phyloP scores from a whole-genome alignment of 2,888 invertebrate genomes.

The Melinaea marsaeus region DNA sequence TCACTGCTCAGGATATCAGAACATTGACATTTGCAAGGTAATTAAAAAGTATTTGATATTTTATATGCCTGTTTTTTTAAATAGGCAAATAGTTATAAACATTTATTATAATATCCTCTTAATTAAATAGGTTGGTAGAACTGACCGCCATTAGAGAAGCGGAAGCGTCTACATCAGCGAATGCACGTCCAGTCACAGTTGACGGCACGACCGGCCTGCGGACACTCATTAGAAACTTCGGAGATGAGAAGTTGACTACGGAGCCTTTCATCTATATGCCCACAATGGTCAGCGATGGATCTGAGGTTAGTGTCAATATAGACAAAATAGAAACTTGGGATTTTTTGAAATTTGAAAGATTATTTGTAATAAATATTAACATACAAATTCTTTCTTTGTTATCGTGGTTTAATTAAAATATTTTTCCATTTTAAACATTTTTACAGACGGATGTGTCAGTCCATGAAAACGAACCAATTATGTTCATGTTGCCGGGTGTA shows the following conservation, averaged over 20 bases:
- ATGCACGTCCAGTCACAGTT: conserved; percentile 37
- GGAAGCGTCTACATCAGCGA: conserved; percentile 59
- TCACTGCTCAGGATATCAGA: conserved; percentile 91
- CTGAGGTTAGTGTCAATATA: conserved; percentile 51
- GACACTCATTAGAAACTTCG: conserved; percentile 79
- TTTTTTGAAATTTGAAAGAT: too few relatives aligned
- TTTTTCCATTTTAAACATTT: conserved; percentile 23
- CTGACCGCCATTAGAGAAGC: conserved; percentile 72
- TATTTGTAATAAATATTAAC: too few relatives aligned
- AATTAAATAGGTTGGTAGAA: conserved; percentile 63
- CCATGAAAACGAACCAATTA: conserved; percentile 64
- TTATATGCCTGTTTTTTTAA: background rate
- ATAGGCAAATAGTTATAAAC: background rate
- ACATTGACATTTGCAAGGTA: conserved; percentile 85
- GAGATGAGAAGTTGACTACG: conserved; percentile 76
- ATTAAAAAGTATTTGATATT: background rate
- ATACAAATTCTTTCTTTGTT: too few relatives aligned
- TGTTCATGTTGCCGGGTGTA: conserved; percentile 82
- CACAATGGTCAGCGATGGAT: conserved; percentile 70
- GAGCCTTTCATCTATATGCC: conserved; percentile 76
- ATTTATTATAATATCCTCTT: background rate
- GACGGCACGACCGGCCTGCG: conserved; percentile 70
- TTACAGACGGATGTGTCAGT: conserved; percentile 64
- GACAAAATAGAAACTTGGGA: too few relatives aligned
- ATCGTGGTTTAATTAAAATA: too few relatives aligned